Percentiles rank a stretch among this genome's conserved stretches.
phyloP scores from a whole-genome alignment of 2,888 invertebrate species.

The Tetragnatha montana region DNA sequence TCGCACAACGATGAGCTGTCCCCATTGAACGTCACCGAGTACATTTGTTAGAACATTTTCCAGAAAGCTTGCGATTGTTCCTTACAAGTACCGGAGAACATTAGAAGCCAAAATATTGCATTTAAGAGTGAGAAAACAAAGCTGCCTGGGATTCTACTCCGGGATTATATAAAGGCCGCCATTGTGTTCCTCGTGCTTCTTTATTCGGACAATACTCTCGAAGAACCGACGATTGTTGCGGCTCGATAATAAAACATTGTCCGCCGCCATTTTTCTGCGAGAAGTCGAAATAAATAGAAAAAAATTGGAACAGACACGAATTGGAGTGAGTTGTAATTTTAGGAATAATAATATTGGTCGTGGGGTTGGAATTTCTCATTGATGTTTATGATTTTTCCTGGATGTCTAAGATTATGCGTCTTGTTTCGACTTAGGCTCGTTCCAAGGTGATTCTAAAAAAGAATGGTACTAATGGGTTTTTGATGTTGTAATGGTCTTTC shows the following conservation, averaged over 20 bases:
- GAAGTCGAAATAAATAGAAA: not conserved
- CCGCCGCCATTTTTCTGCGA: not conserved
- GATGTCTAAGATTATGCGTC: too few species aligned
- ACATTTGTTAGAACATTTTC: constrained; percentile 32
- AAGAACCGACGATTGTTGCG: constrained; percentile 16
- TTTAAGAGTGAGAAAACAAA: constrained; percentile 17
- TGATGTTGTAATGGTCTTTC: too few species aligned
- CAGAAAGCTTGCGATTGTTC: constrained; percentile 53
- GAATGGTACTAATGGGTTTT: too few species aligned
- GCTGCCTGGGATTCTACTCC: constrained; percentile 14
- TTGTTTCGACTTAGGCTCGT: too few species aligned
- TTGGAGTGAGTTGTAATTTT: not conserved
- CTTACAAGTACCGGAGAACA: constrained; percentile 33
- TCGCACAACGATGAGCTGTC: not conserved
- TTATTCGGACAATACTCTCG: constrained; percentile 32
- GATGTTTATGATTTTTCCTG: too few species aligned
- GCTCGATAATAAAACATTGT: constrained; percentile 38
- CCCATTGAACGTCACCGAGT: constrained; percentile 38
- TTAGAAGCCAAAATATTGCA: constrained; percentile 44
- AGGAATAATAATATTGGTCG: not conserved
- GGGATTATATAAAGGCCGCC: constrained; percentile 21
- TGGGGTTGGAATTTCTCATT: not conserved
- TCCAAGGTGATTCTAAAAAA: too few species aligned
- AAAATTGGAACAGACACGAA: not conserved
- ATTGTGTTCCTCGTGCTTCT: constrained; percentile 22